Evolutionary conservation across 2,113 vertebrate genomes (phyloP).

Genomic region (Cariama cristata): DNA sequence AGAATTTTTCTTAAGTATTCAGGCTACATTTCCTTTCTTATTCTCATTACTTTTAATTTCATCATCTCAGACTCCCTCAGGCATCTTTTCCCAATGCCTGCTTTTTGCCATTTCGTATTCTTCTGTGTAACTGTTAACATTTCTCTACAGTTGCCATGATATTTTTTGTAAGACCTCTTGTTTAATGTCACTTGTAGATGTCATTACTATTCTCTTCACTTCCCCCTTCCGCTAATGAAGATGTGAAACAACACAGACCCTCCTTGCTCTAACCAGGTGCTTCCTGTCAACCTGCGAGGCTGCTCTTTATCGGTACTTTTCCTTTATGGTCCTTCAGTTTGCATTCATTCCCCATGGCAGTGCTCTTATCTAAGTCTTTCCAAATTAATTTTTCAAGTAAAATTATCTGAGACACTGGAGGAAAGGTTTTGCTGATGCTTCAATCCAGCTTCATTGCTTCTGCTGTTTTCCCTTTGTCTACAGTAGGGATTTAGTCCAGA

Average conservation of each 20-base stretch:
- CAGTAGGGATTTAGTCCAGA: not conserved
- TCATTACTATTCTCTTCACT: conserved; percentile 33
- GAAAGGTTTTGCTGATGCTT: not conserved
- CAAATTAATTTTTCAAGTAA: conserved; percentile 18
- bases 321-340: not conserved
- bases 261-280: not conserved
- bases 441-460: not conserved
- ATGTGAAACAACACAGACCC: not conserved
- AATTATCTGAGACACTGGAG: not conserved
- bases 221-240: conserved; percentile 28
- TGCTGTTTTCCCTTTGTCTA: not conserved
- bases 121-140: not conserved
- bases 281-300: not conserved
- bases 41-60: not conserved
- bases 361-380: not conserved
- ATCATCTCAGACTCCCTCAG: not conserved
- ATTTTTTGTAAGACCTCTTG: not conserved
- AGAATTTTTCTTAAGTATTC: not conserved
- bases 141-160: not conserved
- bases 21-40: not conserved
- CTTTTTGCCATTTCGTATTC: not conserved
- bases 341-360: not conserved
- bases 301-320: not conserved
- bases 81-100: not conserved
- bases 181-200: conserved; percentile 31